Evolutionary conservation across 2,113 vertebrate genomes (phyloP).

Genomic region (Menidia beryllina): DNA sequence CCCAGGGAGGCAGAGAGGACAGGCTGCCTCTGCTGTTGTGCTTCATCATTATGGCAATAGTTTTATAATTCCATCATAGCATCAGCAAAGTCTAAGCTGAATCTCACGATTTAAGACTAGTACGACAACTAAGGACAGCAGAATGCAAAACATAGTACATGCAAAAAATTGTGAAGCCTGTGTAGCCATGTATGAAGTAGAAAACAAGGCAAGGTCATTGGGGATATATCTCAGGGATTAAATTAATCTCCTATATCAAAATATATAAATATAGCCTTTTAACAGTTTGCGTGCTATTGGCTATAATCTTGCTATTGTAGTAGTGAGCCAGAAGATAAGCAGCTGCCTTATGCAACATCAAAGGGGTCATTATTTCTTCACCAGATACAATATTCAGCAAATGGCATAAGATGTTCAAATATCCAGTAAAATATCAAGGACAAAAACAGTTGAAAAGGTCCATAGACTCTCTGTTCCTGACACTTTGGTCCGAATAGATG

Average conservation of each 20-base stretch:
- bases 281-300: constrained; percentile 38
- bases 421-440: neutral
- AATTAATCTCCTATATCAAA: constrained; percentile 64
- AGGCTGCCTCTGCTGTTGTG: constrained; percentile 26
- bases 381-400: neutral
- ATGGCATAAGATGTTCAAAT: neutral
- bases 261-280: constrained; percentile 54
- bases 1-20: constrained; percentile 31
- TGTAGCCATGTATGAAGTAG: constrained; percentile 46
- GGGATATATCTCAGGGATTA: constrained; percentile 63
- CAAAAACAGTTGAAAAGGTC: neutral
- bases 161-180: constrained; percentile 28
- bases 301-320: constrained; percentile 54
- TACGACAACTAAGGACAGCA: constrained; percentile 44
- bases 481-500: constrained; percentile 21
- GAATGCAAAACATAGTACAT: constrained; percentile 36
- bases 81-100: constrained; percentile 37
- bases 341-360: neutral
- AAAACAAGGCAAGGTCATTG: constrained; percentile 45
- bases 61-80: constrained; percentile 53
- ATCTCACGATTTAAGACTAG: constrained; percentile 19
- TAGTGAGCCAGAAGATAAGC: constrained; percentile 19
- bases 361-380: neutral
- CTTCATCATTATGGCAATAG: constrained; percentile 29
- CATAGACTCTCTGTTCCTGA: constrained; percentile 11